A percentile compares a stretch with the other conserved stretches of the same genome.
phyloP scores from a whole-genome alignment of 2,113 vertebrate species.

The Tetrax tetrax region DNA sequence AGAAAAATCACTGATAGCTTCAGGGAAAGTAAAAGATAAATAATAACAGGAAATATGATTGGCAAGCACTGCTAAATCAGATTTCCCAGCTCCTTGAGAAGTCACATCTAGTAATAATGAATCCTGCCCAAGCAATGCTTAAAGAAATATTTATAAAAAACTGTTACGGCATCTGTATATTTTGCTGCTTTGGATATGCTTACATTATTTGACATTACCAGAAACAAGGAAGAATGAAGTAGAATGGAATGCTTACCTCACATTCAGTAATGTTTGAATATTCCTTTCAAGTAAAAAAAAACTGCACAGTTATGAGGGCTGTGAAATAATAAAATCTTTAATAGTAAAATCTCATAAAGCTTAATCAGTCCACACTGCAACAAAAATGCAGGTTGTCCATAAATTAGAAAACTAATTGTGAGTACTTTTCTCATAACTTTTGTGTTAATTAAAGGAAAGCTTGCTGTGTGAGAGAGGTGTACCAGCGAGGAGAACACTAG shows the following conservation, averaged over 20 bases:
- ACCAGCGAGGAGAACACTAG: not conserved
- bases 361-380: not conserved
- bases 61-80: slow-evolving; percentile 6
- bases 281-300: slow-evolving; percentile 4
- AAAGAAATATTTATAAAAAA: slow-evolving; percentile 61
- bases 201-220: slow-evolving; percentile 53
- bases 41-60: slow-evolving; percentile 47
- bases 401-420: not conserved
- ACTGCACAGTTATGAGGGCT: not conserved
- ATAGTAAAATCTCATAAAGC: not conserved
- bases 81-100: slow-evolving; percentile 32
- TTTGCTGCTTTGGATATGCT: slow-evolving; percentile 36
- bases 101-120: slow-evolving; percentile 26
- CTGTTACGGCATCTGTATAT: slow-evolving; percentile 2
- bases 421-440: not conserved
- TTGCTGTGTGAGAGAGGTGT: not conserved
- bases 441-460: not conserved
- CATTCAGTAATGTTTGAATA: not conserved
- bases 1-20: not conserved
- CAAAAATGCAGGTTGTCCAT: not conserved
- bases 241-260: not conserved
- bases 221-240: not conserved
- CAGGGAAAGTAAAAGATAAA: slow-evolving; percentile 46
- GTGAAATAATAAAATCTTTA: not conserved
- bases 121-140: slow-evolving; percentile 37